Percentiles rank a stretch among this genome's conserved stretches.
Evolutionary conservation across 2,888 invertebrate genomes (phyloP).

Genomic region (Vanessa cardui): DNA sequence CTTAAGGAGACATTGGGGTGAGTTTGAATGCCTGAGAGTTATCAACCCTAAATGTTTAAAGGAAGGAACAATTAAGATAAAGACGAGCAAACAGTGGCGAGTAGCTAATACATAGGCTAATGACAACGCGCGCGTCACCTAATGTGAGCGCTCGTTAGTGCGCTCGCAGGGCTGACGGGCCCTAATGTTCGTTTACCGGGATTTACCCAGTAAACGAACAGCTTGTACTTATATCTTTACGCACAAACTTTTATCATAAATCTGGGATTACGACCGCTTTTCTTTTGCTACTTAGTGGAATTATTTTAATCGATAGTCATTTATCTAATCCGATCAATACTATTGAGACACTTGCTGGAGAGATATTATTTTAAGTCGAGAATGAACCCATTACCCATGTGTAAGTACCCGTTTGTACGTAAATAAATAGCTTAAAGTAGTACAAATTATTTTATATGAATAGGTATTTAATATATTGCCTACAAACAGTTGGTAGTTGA

Average conservation of each 20-base stretch:
- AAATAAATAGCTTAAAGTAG: too few species aligned
- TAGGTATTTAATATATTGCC: too few species aligned
- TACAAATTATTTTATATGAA: too few species aligned
- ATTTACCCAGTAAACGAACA: background rate
- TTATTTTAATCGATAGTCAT: too few species aligned
- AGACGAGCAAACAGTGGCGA: slow-evolving; percentile 8
- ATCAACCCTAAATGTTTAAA: slow-evolving; percentile 10
- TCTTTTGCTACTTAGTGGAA: background rate
- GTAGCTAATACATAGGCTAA: slow-evolving; percentile 9
- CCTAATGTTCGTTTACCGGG: background rate
- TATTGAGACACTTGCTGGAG: too few species aligned
- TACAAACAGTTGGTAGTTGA: too few species aligned
- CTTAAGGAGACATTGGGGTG: background rate
- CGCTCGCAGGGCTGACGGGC: background rate
- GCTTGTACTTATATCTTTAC: background rate
- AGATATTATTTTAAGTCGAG: too few species aligned
- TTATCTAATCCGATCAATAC: too few species aligned
- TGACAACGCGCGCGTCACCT: slow-evolving; percentile 32
- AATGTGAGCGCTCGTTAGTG: slow-evolving; percentile 35
- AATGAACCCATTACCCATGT: too few species aligned
- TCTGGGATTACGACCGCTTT: background rate
- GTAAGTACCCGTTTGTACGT: too few species aligned
- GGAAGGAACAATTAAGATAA: slow-evolving; percentile 24
- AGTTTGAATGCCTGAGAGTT: background rate
- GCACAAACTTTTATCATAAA: background rate